These are phyloP conservation scores for Muscicapa striata DNA, from an alignment of 2,797 vertebrate genomes.

Conservation along the genomic window DNA sequence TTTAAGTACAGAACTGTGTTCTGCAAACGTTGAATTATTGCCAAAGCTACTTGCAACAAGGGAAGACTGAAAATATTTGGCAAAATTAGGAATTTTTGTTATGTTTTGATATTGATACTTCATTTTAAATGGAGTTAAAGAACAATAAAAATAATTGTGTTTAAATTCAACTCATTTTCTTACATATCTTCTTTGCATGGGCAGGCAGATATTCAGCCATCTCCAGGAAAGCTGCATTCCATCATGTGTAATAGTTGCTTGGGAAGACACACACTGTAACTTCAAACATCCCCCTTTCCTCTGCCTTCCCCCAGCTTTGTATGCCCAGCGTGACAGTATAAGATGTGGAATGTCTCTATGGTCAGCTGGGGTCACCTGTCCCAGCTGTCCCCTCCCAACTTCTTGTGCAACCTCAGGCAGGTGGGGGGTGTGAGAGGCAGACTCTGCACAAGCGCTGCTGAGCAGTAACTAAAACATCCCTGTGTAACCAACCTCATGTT, in stretches of 20 bases:
- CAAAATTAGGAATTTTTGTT: background rate
- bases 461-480: background rate
- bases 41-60: background rate
- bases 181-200: background rate
- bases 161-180: background rate
- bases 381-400: background rate
- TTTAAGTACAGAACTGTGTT: background rate
- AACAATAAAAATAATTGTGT: background rate
- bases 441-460: background rate
- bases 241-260: background rate
- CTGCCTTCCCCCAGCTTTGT: background rate
- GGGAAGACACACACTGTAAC: background rate
- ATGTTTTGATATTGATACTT: background rate
- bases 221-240: background rate
- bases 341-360: background rate
- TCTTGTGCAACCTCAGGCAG: background rate
- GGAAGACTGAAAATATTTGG: background rate
- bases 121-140: background rate
- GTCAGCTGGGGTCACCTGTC: background rate
- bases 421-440: background rate
- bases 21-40: background rate
- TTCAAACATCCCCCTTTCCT: background rate
- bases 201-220: background rate
- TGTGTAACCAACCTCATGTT: background rate
- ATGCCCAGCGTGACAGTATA: background rate